These are phyloP conservation scores for Metallyticus violacea DNA, from an alignment of 2,888 invertebrate species.

Conservation along the genomic window DNA sequence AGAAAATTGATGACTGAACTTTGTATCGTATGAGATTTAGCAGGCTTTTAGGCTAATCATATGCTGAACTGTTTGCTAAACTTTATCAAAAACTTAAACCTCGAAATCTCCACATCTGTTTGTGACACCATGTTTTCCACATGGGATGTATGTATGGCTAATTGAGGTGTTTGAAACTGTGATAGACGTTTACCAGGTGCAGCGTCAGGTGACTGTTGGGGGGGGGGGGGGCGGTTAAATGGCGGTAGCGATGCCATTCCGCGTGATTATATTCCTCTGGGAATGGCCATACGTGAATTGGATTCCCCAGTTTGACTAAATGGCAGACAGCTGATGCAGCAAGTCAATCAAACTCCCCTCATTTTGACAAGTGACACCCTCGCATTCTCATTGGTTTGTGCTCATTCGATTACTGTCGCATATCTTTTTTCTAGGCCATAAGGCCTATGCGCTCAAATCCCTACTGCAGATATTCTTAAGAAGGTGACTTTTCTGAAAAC, in stretches of 20 bases:
- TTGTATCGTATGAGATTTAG: no score
- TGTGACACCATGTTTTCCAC: no score
- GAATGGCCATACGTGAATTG: background rate
- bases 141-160: no score
- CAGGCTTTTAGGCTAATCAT: no score
- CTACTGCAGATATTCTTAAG: no score
- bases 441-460: no score
- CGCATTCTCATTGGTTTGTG: background rate
- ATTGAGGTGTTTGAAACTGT: background rate
- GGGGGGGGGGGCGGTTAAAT: background rate
- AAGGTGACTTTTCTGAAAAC: no score
- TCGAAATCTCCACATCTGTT: no score
- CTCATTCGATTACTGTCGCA: background rate
- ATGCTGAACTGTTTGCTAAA: no score
- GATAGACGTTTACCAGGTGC: background rate
- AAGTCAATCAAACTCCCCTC: slow-evolving; percentile 3
- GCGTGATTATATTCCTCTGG: background rate
- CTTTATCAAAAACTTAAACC: no score
- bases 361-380: background rate
- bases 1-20: no score
- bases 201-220: background rate
- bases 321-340: slow-evolving; percentile 7
- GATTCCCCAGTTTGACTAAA: slow-evolving; percentile 7
- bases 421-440: no score
- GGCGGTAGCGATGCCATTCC: background rate